Evolutionary conservation across 2,888 invertebrate genomes (phyloP).

Genomic region (Trimorus sp.): DNA sequence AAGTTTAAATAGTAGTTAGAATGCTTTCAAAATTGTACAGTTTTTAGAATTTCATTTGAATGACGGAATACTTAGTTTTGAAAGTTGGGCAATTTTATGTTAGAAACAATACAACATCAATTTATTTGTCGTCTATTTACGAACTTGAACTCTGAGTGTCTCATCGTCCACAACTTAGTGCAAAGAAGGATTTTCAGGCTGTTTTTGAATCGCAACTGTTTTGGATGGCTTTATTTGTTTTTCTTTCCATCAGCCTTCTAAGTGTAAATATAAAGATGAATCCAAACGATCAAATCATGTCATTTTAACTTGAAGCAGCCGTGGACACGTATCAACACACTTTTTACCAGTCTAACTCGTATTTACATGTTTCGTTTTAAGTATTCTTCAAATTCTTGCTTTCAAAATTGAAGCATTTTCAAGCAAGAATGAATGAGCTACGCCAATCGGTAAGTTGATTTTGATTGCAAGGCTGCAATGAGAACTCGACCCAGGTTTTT

Average conservation of each 20-base stretch:
- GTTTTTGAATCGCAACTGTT: conserved; percentile 19
- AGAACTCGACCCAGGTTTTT: no score
- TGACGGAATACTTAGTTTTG: no score
- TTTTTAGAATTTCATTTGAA: no score
- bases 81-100: no score
- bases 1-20: no score
- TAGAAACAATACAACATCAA: no score
- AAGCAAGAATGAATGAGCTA: background rate
- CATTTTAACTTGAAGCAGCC: background rate
- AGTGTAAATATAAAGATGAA: conserved; percentile 40
- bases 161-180: background rate
- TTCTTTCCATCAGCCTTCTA: conserved; percentile 18
- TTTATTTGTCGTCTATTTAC: no score
- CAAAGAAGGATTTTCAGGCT: background rate
- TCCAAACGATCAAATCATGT: conserved; percentile 5
- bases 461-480: no score
- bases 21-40: no score
- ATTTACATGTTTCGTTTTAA: conserved; percentile 7
- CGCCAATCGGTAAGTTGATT: no score
- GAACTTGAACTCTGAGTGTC: no score
- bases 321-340: conserved; percentile 30
- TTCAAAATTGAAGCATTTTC: conserved; percentile 18
- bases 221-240: conserved; percentile 38
- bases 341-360: conserved; percentile 16
- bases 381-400: background rate